These are phyloP conservation scores for Ptiloglossa arizonensis DNA, from an alignment of 1,140 invertebrate genomes.

Conservation along the genomic window DNA sequence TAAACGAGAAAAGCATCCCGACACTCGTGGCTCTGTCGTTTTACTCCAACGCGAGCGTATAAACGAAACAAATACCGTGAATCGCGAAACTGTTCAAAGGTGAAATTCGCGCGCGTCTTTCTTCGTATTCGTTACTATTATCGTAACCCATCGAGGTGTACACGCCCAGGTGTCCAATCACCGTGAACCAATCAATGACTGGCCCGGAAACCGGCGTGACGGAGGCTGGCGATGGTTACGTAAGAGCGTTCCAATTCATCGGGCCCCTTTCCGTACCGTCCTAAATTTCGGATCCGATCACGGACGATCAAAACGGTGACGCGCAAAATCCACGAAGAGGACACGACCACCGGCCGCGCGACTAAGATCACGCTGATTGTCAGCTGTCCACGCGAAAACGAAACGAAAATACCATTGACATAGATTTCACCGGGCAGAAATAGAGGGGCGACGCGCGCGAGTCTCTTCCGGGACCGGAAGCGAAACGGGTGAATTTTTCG, in stretches of 20 bases:
- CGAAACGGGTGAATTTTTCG: constrained; percentile 11
- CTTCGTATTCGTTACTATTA: too few relatives aligned
- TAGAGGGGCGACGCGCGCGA: constrained; percentile 36
- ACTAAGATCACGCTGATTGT: constrained; percentile 59
- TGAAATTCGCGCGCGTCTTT: too few relatives aligned
- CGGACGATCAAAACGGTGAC: not conserved
- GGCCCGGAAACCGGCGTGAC: too few relatives aligned
- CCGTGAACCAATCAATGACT: too few relatives aligned
- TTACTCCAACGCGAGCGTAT: too few relatives aligned
- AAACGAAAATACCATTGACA: constrained; percentile 78
- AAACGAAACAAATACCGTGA: too few relatives aligned
- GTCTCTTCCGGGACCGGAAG: not conserved
- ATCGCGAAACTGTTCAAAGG: too few relatives aligned
- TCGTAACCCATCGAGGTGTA: too few relatives aligned
- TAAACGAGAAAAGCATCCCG: not conserved
- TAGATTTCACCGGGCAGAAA: constrained; percentile 72
- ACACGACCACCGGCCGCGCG: constrained; percentile 26
- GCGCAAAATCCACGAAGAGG: constrained; percentile 9
- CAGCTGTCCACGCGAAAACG: constrained; percentile 74
- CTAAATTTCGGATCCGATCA: constrained; percentile 11
- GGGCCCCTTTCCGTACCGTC: not conserved
- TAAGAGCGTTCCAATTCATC: not conserved
- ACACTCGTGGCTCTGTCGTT: not conserved
- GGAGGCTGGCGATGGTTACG: not conserved
- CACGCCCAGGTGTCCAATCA: too few relatives aligned